Evolutionary conservation across 2,797 vertebrate genomes (phyloP), one percentile per base, ranked within the genome.

Genomic region (Chloroceryle amazona): DNA sequence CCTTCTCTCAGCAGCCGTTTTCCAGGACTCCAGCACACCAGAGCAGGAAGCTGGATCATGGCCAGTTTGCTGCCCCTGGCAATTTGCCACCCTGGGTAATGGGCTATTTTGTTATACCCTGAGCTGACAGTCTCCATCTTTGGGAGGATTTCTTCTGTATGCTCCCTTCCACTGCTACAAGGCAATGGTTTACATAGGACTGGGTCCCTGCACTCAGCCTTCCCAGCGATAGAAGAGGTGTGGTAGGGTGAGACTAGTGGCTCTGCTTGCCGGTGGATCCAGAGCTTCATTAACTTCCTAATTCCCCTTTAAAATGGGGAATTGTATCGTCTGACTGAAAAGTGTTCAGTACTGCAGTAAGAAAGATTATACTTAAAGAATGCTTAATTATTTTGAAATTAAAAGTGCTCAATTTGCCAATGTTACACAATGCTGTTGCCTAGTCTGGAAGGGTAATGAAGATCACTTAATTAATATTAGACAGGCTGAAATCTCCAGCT

Each of bases 401-500:
- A 88, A 93, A 96, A 80, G 71, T 66, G 49, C 70, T 79, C 37
- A 22, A 8, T 82, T 84, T 86, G 60, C 65, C 42, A 37, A 14
- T 39, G 29, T 51, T 81, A 19, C 22, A 19, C 65, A 79, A 41
- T 6, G 8, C 26, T 81, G 39, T 47, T 88, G 65, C 80, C 42
- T 54, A 47, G 57, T 54, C 58, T 86, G 54, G 46, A 54, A 94
- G 51, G 11, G 16, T 83, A 78, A 86, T 75, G 58, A 90, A 72
- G 41, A 67, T 75, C 90, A 61, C 35, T 76, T 81, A 80, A 86
- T 89, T 81, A 81, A 68, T 57, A 25, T 8, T 55, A 90, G 31
- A 66, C 12, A 87, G 89, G 71, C n/a, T 90, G 75, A 88, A 85
- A 78, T 78, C n/a, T 89, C 75, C 61, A 81, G 49, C 78, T 78